Conservation (phyloP, 2,113 vertebrate genomes). For the Axis porcinus region DNA sequence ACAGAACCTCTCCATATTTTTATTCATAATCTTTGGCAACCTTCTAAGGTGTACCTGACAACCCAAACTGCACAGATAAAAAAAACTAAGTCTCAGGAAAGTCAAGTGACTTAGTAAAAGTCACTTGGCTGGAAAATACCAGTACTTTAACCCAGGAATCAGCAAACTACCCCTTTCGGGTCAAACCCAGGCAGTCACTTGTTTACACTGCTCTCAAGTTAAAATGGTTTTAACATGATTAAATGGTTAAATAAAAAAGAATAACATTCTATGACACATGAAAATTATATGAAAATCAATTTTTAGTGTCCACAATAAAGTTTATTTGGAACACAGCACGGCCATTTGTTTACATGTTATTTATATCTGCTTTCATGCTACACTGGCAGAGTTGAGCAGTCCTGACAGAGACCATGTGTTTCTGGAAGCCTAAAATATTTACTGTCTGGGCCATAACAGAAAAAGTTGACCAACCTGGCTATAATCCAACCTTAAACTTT, state of each 20-base stretch:
- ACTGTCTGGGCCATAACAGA: background rate
- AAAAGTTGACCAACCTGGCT: background rate
- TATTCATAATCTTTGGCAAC: background rate
- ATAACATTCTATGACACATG: background rate
- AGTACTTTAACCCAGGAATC: background rate
- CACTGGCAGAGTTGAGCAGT: background rate
- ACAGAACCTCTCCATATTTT: background rate
- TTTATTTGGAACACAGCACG: background rate
- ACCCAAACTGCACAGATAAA: background rate
- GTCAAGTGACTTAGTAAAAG: background rate
- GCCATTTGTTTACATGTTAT: background rate
- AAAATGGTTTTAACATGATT: conserved; percentile 4
- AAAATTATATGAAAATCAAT: conserved; percentile 8
- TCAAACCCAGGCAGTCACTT: background rate
- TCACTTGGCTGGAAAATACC: background rate
- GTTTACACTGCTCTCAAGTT: background rate
- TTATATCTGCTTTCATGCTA: background rate
- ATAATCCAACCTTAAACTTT: background rate
- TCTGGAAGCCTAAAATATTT: background rate
- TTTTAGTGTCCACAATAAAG: background rate
- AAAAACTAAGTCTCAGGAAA: background rate
- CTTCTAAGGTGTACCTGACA: background rate
- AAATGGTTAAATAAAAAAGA: background rate
- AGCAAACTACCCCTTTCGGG: background rate
- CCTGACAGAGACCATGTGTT: background rate